phyloP scores from a whole-genome alignment of 1,140 invertebrate species.

The Trachelipus rathkii region DNA sequence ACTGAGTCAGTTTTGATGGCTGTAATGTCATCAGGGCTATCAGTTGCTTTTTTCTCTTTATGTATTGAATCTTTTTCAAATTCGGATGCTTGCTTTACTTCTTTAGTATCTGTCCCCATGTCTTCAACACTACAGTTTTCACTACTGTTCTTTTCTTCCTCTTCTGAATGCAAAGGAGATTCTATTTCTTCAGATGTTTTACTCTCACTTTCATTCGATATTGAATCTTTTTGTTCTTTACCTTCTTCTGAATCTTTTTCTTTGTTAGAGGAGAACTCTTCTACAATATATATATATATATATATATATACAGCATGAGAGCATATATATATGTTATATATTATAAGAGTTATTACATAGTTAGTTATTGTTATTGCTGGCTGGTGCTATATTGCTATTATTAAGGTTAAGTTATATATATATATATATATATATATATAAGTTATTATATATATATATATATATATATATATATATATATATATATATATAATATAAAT shows the following conservation, averaged over 20 bases:
- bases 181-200: no score
- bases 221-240: no score
- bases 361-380: no score
- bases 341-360: no score
- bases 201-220: no score
- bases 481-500: no score
- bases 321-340: background rate
- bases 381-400: no score
- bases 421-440: no score
- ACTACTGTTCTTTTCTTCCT: constrained; percentile 29
- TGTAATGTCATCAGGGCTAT: constrained; percentile 8
- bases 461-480: no score
- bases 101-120: constrained; percentile 14
- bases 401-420: no score
- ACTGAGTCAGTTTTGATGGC: background rate
- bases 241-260: background rate
- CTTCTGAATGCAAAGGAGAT: no score
- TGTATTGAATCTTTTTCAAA: constrained; percentile 23
- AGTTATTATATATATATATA: no score
- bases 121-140: constrained; percentile 27
- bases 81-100: constrained; percentile 5
- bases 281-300: background rate
- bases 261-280: background rate
- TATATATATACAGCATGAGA: background rate
- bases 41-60: constrained; percentile 23